A percentile compares a stretch with the other conserved stretches of the same genome.
These are phyloP conservation scores for Hirtodrosophila duncani DNA, from an alignment of 2,888 invertebrate species.

Conservation along the genomic window DNA sequence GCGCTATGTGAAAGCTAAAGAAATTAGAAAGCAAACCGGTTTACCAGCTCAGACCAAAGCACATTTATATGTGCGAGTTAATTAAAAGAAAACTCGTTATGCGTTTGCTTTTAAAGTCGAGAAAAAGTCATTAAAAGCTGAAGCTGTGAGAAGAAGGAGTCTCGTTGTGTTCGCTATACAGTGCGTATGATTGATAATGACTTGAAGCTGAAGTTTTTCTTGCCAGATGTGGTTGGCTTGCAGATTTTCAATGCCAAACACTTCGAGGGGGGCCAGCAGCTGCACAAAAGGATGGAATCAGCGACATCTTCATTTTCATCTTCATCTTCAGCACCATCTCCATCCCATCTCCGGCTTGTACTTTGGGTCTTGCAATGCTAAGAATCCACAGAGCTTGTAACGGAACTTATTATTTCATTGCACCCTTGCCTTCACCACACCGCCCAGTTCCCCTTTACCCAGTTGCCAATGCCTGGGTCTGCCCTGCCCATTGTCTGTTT, in stretches of 20 bases:
- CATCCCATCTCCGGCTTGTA: constrained; percentile 4
- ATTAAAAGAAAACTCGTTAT: constrained; percentile 71
- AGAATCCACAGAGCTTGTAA: constrained; percentile 55
- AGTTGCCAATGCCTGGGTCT: background rate
- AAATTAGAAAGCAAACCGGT: constrained; percentile 70
- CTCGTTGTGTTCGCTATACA: constrained; percentile 22
- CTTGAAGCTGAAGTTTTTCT: constrained; percentile 1
- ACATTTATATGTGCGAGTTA: constrained; percentile 63
- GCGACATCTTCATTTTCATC: constrained; percentile 32
- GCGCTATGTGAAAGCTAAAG: constrained; percentile 48
- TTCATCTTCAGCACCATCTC: too few species aligned
- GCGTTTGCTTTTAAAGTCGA: constrained; percentile 35
- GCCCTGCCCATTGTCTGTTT: constrained; percentile 7
- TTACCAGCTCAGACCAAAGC: constrained; percentile 24
- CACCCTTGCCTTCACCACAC: constrained; percentile 9
- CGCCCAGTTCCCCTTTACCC: background rate
- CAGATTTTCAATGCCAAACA: constrained; percentile 1
- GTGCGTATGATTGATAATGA: constrained; percentile 71
- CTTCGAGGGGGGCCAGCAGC: background rate
- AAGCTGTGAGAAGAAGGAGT: constrained; percentile 27
- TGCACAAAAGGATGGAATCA: constrained; percentile 1
- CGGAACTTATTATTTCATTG: constrained; percentile 58
- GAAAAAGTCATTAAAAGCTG: constrained; percentile 64
- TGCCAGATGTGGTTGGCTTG: background rate
- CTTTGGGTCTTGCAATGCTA: constrained; percentile 31